Evolutionary conservation across 2,113 vertebrate species (phyloP), one percentile per base, ranked within the genome.

Genomic region (Ursus arctos): DNA sequence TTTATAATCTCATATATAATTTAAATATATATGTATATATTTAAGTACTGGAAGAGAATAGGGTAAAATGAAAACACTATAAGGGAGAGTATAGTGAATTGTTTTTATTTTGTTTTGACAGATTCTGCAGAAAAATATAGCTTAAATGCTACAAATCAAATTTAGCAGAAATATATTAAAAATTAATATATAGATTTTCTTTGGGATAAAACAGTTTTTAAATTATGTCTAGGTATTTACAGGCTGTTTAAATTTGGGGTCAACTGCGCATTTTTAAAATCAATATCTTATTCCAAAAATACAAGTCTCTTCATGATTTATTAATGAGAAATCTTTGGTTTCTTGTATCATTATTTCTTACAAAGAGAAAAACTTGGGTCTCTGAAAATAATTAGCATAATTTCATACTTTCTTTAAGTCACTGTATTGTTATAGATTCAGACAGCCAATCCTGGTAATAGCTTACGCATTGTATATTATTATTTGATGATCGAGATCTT

Each of bases 351-450:
- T 92, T 92, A 83, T 80, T 97, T 97, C 85, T 93, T 71, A 67
- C 83, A 72, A 92, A 94, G 40, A 88, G 86, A 98, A 97, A 89
- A 98, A 84, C 85, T 98, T 83, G 72, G 97, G 95, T 98, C 94
- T 98, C 98, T 98, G 97, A 98, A 98, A 99, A 97, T 98, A 98
- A 98, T 98, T 98, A 98, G 86, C 97, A 94, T 98, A 84, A 97
- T 98, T 98, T 98, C 97, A 96, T 57, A 96, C 43, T 94, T 92
- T 43, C 24, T 94, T 91, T 91, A 84, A 98, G 95, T 97, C 96
- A 94, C 28, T 74, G 55, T 88, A 88, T 96, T 96, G 80, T 12
- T 55, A 76, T 18, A 94, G 97, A 97, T 93, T 97, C 88, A 97
- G 97, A 97, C 65, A 72, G 36, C 36, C 2, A 55, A 7, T 55